Percentiles rank a stretch among this genome's conserved stretches.
phyloP scores from a whole-genome alignment of 2,113 vertebrate genomes.

The Otis tarda region DNA sequence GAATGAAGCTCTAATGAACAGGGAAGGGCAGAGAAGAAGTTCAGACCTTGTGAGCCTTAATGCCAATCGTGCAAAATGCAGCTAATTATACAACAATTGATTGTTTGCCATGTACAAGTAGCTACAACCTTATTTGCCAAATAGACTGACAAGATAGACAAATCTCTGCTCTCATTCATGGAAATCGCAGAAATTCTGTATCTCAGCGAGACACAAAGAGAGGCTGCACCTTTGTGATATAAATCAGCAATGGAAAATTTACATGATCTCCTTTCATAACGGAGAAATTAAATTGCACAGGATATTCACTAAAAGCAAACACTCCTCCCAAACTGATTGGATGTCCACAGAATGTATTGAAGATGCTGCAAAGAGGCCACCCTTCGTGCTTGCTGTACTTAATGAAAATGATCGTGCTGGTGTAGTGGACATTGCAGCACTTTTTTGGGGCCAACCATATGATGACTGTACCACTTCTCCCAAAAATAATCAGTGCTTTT shows the following conservation, averaged over 20 bases:
- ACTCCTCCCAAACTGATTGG: neutral
- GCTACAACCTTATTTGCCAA: neutral
- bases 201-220: neutral
- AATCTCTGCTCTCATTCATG: neutral
- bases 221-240: neutral
- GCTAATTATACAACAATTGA: slow-evolving; percentile 11
- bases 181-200: neutral
- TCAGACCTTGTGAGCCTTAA: slow-evolving; percentile 31
- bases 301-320: neutral
- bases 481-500: neutral
- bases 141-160: neutral
- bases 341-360: neutral
- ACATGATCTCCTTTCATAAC: neutral
- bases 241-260: neutral
- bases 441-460: neutral
- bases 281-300: neutral
- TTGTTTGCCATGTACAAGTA: neutral
- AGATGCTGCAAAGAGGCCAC: neutral
- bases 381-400: accelerated
- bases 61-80: neutral
- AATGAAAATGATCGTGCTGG: neutral
- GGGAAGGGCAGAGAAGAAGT: slow-evolving; percentile 14
- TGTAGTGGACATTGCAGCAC: accelerated
- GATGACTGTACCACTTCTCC: neutral
- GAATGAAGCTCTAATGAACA: slow-evolving; percentile 14